Conservation (phyloP, 2,888 invertebrate species). For the Mycalesis mineus region DNA sequence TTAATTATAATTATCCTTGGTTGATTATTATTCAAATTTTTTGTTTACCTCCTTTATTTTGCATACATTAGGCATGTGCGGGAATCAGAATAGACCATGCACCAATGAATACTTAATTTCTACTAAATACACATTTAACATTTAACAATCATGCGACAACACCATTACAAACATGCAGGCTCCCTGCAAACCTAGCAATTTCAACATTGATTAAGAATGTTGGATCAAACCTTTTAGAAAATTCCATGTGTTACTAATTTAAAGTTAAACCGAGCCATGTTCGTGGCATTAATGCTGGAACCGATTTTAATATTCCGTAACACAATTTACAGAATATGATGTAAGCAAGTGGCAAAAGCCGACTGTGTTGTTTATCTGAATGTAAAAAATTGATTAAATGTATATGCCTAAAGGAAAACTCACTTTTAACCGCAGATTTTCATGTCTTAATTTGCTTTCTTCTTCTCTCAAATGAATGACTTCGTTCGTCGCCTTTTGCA, state of each 20-base stretch:
- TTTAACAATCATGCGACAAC: slow-evolving; percentile 4
- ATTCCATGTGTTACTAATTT: no score
- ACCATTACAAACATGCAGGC: slow-evolving; percentile 1
- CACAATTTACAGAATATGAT: neutral
- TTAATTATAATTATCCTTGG: neutral
- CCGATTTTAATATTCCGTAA: neutral
- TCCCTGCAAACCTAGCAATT: neutral
- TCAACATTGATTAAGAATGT: neutral
- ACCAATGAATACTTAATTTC: neutral
- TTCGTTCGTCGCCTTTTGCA: slow-evolving; percentile 85
- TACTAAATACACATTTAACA: neutral
- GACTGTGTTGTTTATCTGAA: slow-evolving; percentile 8
- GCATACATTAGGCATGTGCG: neutral
- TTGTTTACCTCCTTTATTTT: neutral
- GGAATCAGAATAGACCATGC: neutral
- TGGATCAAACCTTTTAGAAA: neutral
- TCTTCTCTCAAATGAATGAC: slow-evolving; percentile 87
- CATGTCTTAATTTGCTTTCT: slow-evolving; percentile 88
- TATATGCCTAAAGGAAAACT: slow-evolving; percentile 36
- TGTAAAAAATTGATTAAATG: slow-evolving; percentile 2
- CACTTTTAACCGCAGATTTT: slow-evolving; percentile 91
- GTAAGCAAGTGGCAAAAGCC: slow-evolving; percentile 26
- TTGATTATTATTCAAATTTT: neutral
- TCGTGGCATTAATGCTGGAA: neutral
- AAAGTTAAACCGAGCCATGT: no score